phyloP scores from a whole-genome alignment of 2,888 invertebrate species.

The Axea sp. region DNA sequence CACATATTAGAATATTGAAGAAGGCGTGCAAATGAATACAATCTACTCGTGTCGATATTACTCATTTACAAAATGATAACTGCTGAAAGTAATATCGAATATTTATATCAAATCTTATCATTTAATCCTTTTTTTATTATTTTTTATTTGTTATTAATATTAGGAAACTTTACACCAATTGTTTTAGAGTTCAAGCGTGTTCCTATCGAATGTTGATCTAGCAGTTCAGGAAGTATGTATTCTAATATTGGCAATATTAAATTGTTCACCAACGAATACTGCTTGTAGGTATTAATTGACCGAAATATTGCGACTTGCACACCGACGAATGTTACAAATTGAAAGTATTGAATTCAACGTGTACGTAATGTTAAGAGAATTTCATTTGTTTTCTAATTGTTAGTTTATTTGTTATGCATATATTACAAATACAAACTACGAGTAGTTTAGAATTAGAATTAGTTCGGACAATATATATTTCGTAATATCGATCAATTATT shows the following conservation, averaged over 20 bases:
- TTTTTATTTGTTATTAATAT: constrained; percentile 2
- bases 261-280: background rate
- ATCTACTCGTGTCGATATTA: too few species aligned
- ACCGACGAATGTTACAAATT: constrained; percentile 10
- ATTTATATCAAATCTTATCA: constrained; percentile 20
- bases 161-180: constrained; percentile 28
- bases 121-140: background rate
- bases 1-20: constrained; percentile 26
- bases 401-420: constrained; percentile 13
- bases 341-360: background rate
- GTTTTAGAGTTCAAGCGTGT: constrained; percentile 6
- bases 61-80: constrained; percentile 5
- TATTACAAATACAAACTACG: constrained; percentile 28
- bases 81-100: constrained; percentile 4
- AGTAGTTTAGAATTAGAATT: constrained; percentile 38
- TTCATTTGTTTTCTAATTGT: too few species aligned
- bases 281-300: constrained; percentile 26
- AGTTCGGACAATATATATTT: constrained; percentile 18
- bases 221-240: background rate
- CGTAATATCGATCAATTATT: constrained; percentile 24
- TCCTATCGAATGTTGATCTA: constrained; percentile 17
- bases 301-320: constrained; percentile 16
- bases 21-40: too few species aligned
- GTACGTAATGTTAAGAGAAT: too few species aligned
- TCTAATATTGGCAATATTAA: constrained; percentile 26